These are phyloP conservation scores for Eristalinus sepulchralis DNA, from an alignment of 2,888 invertebrate species.

Conservation along the genomic window DNA sequence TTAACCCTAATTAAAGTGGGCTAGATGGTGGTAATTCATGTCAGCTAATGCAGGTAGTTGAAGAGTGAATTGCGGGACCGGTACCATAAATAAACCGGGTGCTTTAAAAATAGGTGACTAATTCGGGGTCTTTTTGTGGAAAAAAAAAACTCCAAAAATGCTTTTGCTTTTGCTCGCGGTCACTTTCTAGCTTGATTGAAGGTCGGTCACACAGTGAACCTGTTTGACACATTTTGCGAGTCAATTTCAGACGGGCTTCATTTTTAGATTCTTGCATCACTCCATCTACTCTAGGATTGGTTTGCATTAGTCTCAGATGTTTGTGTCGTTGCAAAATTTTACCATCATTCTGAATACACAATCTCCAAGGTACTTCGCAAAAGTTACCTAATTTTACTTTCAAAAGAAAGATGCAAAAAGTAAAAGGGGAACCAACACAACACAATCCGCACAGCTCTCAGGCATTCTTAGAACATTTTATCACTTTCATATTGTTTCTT, in stretches of 20 bases:
- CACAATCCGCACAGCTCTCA: neutral
- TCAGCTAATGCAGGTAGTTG: neutral
- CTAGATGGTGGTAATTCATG: neutral
- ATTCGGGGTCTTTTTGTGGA: neutral
- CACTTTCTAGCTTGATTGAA: neutral
- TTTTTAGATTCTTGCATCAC: no score
- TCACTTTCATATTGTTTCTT: conserved; percentile 1
- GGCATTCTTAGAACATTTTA: conserved; percentile 5
- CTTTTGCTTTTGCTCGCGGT: neutral
- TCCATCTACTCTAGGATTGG: no score
- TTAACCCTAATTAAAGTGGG: neutral
- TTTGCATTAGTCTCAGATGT: no score
- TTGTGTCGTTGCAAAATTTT: no score
- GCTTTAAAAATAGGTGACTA: neutral
- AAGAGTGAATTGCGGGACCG: neutral
- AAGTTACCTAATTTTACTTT: neutral
- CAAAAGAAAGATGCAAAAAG: neutral
- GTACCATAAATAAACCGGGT: neutral
- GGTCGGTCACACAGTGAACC: neutral
- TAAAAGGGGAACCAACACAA: neutral
- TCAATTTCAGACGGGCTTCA: no score
- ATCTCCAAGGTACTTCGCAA: neutral
- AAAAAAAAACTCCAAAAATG: neutral
- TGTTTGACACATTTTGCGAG: no score
- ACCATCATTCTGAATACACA: neutral